phyloP scores from a whole-genome alignment of 2,888 invertebrate genomes.

The Cryptocephalus primarius region DNA sequence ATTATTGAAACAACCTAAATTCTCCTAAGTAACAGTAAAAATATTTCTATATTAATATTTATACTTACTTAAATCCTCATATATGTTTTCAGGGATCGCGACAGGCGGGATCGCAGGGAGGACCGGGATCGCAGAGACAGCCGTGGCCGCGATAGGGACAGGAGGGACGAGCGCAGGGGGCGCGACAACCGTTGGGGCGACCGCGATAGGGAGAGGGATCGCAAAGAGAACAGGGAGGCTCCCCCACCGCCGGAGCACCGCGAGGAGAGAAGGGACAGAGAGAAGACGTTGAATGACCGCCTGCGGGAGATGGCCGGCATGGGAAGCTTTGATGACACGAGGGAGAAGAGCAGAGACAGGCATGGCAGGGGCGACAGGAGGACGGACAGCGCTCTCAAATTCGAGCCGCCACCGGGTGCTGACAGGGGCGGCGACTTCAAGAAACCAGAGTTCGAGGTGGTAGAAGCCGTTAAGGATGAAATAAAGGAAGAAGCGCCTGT shows the following conservation, averaged over 20 bases:
- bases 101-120: constrained; percentile 15
- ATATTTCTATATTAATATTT: too few relatives aligned
- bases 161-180: constrained; percentile 21
- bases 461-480: background rate
- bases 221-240: constrained; percentile 7
- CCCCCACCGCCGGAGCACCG: constrained; percentile 1
- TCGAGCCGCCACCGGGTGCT: background rate
- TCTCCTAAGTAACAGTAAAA: too few relatives aligned
- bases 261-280: constrained; percentile 22
- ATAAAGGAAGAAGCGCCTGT: background rate
- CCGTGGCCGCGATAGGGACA: constrained; percentile 6
- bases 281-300: constrained; percentile 27
- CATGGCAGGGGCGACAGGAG: constrained; percentile 3
- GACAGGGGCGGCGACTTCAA: background rate
- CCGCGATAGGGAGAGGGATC: constrained; percentile 15
- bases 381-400: background rate
- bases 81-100: constrained; percentile 8
- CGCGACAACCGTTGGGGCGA: constrained; percentile 29
- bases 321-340: constrained; percentile 7
- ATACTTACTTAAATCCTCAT: background rate
- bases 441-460: background rate
- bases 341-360: constrained; percentile 2
- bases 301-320: constrained; percentile 29
- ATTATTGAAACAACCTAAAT: too few relatives aligned
- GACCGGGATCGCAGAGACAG: constrained; percentile 15